Evolutionary conservation across 1,140 invertebrate genomes (phyloP), one percentile per base, ranked within the genome.

Genomic region (Brachionus koreanus): DNA sequence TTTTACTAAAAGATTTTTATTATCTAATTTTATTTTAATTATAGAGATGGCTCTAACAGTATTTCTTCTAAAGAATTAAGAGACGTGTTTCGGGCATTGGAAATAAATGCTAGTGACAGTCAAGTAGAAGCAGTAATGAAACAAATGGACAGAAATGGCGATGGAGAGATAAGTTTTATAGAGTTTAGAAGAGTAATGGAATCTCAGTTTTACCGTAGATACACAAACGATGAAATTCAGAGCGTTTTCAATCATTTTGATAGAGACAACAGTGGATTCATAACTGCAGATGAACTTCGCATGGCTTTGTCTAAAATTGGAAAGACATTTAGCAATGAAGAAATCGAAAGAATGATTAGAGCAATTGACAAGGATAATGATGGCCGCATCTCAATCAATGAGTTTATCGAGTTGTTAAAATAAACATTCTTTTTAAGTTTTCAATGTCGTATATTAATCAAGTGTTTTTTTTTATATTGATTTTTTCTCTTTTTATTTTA

Each of bases 171-270:
- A 9, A 61, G 35, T 13, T 79, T 79, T 61, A 9, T 23, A 1
- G 76, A 79, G 25, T 79, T 79, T 79, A 42, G 16, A 13, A 46
- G 29, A 23, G 76, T 79, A 29, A 79, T 79, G 76, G 49, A 25
- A 19, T 35, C 13, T 33, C 76, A 79, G 42, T 79, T 61, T 42
- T 61, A 79, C 25, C 46, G 76, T 12, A 57, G 42, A 57, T 79
- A 79, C 19, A 43, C 23, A 0, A 23, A 52, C 29, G 65, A 69
- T 16, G 43, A 82, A 16, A 72, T 82, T 16, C 25, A 19, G 13
- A 3, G 13, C 12, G 42, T 49, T 33, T 82, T 82, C 29, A 10
- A 69, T 13, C 37, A 49, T 29, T 82, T 82, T 25, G 82, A 82
- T 37, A n/a, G 37, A 72, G 65, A 82, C 42, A 61, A 37, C 42